These are phyloP conservation scores for Hyalella azteca DNA, from an alignment of 2,888 invertebrate genomes.

Conservation along the genomic window DNA sequence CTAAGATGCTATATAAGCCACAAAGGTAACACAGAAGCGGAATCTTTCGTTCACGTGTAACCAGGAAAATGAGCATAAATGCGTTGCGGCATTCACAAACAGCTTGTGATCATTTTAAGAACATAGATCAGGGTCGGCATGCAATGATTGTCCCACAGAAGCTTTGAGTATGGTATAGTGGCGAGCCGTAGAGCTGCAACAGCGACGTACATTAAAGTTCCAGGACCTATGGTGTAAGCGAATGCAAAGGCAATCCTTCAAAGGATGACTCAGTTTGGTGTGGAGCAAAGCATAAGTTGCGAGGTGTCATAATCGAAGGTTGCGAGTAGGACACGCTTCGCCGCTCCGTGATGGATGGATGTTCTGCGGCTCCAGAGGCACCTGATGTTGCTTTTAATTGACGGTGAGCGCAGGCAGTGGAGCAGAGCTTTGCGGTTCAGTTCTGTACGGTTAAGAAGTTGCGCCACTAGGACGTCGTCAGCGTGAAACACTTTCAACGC, in stretches of 20 bases:
- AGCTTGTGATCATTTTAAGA: neutral
- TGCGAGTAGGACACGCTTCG: neutral
- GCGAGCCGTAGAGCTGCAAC: neutral
- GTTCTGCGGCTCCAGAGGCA: neutral
- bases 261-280: neutral
- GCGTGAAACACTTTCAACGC: too few relatives aligned
- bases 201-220: neutral
- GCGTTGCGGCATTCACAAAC: neutral
- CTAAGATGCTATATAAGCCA: too few relatives aligned
- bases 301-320: slow-evolving; percentile 12
- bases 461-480: too few relatives aligned
- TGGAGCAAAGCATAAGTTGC: slow-evolving; percentile 17
- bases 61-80: neutral
- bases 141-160: neutral
- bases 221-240: neutral
- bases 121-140: neutral
- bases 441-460: too few relatives aligned
- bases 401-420: neutral
- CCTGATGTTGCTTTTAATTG: slow-evolving; percentile 1
- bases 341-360: neutral
- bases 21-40: too few relatives aligned
- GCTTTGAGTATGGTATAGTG: neutral
- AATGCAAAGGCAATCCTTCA: slow-evolving; percentile 1
- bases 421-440: neutral
- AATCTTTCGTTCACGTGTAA: too few relatives aligned